Conservation (phyloP, 2,113 vertebrate species). For the Callospermophilus lateralis region DNA sequence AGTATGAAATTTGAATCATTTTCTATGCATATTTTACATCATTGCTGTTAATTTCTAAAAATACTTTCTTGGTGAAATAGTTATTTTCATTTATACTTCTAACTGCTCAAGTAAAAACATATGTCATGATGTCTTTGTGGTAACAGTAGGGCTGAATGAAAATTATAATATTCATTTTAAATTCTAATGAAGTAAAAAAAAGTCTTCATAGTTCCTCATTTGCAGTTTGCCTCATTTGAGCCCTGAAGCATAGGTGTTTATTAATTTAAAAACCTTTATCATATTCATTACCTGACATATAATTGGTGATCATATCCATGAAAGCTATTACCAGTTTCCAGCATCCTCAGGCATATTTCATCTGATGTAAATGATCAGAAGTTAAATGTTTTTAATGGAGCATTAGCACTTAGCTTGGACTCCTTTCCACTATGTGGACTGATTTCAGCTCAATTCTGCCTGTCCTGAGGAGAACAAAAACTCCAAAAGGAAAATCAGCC, state of each 20-base stretch:
- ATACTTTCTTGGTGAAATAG: neutral
- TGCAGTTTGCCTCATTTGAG: neutral
- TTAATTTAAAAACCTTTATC: neutral
- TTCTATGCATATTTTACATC: neutral
- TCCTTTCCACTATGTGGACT: neutral
- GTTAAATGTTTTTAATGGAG: constrained; percentile 1
- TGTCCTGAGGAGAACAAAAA: neutral
- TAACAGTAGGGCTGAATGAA: neutral
- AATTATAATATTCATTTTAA: neutral
- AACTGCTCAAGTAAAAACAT: neutral
- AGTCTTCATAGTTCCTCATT: neutral
- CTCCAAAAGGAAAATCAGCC: neutral
- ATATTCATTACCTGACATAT: neutral
- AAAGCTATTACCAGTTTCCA: neutral
- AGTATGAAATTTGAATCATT: neutral
- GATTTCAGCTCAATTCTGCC: neutral
- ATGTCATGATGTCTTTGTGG: neutral
- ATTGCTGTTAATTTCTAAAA: neutral
- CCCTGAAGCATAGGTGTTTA: neutral
- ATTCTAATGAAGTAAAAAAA: neutral
- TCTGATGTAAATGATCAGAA: neutral
- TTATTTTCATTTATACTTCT: neutral
- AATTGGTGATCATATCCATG: neutral
- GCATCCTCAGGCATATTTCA: neutral
- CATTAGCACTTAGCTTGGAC: neutral